A percentile compares a stretch with the other conserved stretches of the same genome.
These are phyloP conservation scores for Diabrotica balteata DNA, from an alignment of 2,888 invertebrate species.

Conservation along the genomic window DNA sequence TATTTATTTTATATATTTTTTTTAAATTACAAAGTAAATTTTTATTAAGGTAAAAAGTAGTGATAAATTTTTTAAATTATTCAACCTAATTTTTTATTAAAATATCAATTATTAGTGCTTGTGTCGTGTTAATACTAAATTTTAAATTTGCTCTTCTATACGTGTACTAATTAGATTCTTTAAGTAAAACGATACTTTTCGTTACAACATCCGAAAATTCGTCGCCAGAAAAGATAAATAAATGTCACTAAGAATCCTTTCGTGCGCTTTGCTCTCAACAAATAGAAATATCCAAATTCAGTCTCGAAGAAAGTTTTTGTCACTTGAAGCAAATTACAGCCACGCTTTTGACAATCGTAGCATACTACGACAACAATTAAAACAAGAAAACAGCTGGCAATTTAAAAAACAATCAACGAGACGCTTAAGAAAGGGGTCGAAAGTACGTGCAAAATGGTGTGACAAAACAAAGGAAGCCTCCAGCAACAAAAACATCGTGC, in stretches of 20 bases:
- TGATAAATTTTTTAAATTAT: too few relatives aligned
- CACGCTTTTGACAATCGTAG: conserved; percentile 34
- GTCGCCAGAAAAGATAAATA: conserved; percentile 24
- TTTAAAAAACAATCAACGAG: conserved; percentile 48
- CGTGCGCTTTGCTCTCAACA: conserved; percentile 11
- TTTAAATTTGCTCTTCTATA: not conserved
- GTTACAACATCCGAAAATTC: conserved; percentile 14
- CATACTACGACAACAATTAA: conserved; percentile 40
- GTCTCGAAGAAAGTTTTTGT: conserved; percentile 23
- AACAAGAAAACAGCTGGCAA: conserved; percentile 44
- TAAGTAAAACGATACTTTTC: conserved; percentile 2
- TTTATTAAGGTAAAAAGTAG: too few relatives aligned
- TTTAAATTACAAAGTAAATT: too few relatives aligned
- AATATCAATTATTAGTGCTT: too few relatives aligned
- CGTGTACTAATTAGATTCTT: not conserved
- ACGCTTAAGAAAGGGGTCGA: conserved; percentile 44
- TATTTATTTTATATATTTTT: too few relatives aligned
- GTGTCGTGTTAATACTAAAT: too few relatives aligned
- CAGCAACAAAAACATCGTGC: conserved; percentile 41
- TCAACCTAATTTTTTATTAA: too few relatives aligned
- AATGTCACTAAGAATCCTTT: conserved; percentile 6
- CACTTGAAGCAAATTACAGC: conserved; percentile 32
- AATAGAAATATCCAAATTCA: conserved; percentile 24
- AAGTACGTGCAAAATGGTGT: conserved; percentile 46
- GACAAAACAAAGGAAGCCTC: conserved; percentile 46